Evolutionary conservation across 1,140 invertebrate genomes (phyloP).

Genomic region (Drosophila repletoides): DNA sequence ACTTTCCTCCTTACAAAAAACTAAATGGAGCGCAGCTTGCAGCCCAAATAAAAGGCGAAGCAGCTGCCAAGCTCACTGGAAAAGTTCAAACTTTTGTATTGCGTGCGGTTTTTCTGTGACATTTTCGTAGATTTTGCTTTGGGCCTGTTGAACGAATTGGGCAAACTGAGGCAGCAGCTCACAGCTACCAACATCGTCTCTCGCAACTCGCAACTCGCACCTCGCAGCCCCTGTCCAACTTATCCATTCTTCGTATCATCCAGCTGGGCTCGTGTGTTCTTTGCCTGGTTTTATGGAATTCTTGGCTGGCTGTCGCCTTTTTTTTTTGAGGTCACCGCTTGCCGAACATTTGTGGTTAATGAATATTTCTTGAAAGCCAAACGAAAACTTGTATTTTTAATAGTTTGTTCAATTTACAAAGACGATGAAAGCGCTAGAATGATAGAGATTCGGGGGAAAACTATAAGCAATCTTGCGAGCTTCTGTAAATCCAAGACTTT

Average conservation of each 20-base stretch:
- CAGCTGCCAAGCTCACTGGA: constrained; percentile 40
- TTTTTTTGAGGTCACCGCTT: constrained; percentile 4
- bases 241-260: too few species aligned
- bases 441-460: not conserved
- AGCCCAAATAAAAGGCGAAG: constrained; percentile 27
- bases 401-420: constrained; percentile 30
- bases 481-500: constrained; percentile 13
- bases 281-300: constrained; percentile 36
- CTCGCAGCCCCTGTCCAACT: not conserved
- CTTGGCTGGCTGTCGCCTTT: constrained; percentile 5
- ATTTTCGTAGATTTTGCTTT: constrained; percentile 53
- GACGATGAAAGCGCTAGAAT: not conserved
- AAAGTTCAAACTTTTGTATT: constrained; percentile 62
- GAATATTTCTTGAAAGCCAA: constrained; percentile 37
- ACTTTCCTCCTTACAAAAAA: constrained; percentile 22
- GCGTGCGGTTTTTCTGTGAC: constrained; percentile 63
- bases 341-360: constrained; percentile 33
- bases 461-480: not conserved
- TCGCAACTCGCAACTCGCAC: not conserved
- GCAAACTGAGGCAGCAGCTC: not conserved
- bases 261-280: constrained; percentile 22
- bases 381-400: constrained; percentile 34
- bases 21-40: constrained; percentile 55
- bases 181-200: not conserved
- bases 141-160: not conserved